Conservation (phyloP, 2,797 vertebrate species). For the Dendrocincla fuliginosa region DNA sequence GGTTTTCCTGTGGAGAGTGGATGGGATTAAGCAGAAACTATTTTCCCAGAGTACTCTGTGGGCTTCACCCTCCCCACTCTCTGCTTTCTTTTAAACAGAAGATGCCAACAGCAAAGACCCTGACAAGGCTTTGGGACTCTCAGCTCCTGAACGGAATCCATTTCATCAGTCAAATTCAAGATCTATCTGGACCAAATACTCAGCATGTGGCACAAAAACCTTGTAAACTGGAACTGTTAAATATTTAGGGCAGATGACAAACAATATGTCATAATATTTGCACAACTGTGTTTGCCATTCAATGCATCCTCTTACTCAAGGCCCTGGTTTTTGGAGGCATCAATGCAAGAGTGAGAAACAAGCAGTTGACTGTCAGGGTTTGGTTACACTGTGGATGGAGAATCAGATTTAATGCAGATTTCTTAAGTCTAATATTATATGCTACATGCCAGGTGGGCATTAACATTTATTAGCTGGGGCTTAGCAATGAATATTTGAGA, state of each 20-base stretch:
- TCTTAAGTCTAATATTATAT: slow-evolving; percentile 30
- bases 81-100: neutral
- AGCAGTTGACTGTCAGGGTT: neutral
- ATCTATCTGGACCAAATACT: slow-evolving; percentile 64
- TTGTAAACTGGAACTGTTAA: slow-evolving; percentile 66
- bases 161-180: slow-evolving; percentile 28
- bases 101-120: neutral
- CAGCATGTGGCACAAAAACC: slow-evolving; percentile 66
- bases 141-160: slow-evolving; percentile 29
- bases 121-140: slow-evolving; percentile 11
- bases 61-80: neutral
- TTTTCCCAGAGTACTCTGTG: neutral
- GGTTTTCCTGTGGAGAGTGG: slow-evolving; percentile 16
- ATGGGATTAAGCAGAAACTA: slow-evolving; percentile 67
- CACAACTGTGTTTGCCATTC: slow-evolving; percentile 70
- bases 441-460: slow-evolving; percentile 9
- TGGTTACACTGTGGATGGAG: slow-evolving; percentile 37
- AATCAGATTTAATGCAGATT: slow-evolving; percentile 60
- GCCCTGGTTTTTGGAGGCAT: slow-evolving; percentile 48
- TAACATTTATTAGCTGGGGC: neutral
- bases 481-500: neutral
- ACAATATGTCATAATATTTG: slow-evolving; percentile 76
- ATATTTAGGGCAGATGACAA: slow-evolving; percentile 77
- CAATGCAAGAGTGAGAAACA: slow-evolving; percentile 24
- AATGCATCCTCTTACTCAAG: slow-evolving; percentile 58